Conservation (phyloP, 2,797 vertebrate species). For the Darevskia mixta region DNA sequence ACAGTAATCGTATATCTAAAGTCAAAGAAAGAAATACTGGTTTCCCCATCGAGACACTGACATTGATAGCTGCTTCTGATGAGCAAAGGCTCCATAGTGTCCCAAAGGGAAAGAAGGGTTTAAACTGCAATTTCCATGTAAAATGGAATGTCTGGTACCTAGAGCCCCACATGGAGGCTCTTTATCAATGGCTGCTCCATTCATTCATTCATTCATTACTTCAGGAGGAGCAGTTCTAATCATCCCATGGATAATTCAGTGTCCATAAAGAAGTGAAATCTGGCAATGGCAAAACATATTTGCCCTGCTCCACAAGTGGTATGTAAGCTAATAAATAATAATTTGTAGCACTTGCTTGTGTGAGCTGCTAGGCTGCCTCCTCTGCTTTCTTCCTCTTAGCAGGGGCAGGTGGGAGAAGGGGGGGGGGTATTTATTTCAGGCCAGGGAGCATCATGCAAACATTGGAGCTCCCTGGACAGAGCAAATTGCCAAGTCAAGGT, state of each 20-base stretch:
- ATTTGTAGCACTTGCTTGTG: not conserved
- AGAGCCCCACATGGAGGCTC: not conserved
- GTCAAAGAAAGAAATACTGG: not conserved
- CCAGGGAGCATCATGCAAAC: not conserved
- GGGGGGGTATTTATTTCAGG: not conserved
- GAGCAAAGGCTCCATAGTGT: not conserved
- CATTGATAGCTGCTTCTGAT: not conserved
- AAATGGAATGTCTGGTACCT: too few relatives aligned
- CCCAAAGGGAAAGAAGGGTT: not conserved
- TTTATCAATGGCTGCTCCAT: too few relatives aligned
- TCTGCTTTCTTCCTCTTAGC: too few relatives aligned
- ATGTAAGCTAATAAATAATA: too few relatives aligned
- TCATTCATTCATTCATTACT: too few relatives aligned
- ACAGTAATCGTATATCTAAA: constrained; percentile 84
- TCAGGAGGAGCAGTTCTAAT: too few relatives aligned
- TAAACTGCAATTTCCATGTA: too few relatives aligned
- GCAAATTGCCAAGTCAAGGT: too few relatives aligned
- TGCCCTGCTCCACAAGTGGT: not conserved
- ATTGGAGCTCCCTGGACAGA: not conserved
- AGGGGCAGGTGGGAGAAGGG: not conserved
- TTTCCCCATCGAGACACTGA: not conserved
- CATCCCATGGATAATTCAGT: not conserved
- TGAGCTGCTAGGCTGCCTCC: not conserved
- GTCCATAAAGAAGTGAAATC: not conserved
- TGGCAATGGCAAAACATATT: not conserved